Evolutionary conservation across 2,797 vertebrate genomes (phyloP), one percentile per base, ranked within the genome.

Genomic region (Ficedula albicollis): DNA sequence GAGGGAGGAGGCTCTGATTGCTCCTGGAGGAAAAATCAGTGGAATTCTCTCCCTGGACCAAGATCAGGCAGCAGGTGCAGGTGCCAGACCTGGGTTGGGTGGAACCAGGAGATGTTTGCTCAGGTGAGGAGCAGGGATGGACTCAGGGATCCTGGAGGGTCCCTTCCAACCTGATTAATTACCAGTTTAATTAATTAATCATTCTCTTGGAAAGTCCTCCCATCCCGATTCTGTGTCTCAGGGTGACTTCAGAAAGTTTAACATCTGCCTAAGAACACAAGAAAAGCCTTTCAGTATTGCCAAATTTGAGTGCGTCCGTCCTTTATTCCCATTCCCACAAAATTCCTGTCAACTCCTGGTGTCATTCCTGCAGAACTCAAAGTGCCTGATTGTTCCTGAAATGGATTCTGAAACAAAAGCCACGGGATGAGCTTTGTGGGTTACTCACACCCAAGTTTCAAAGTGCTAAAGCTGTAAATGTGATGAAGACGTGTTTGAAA

Each of bases 241-340:
- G n/a, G 29, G 6, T 38, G 23, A 41, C 67, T 48, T 55, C 25
- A 20, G 44, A 7, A 43, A 55, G 9, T 51, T 56, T 26, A 11
- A 48, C 16, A 5, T 18, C 21, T 16, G 19, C 38, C 55, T 27
- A 80, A 36, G 38, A 48, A 41, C 13, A 30, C 9, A 14, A 41
- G 36, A n/a, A 48, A 60, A 32, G 36, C 17, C 26, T 51, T 9
- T 22, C 16, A 18, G 7, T 34, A 20, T 4, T 0, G 3, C 75
- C 43, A 30, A 17, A 46, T 27, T 11, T 6, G 5, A 54, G 11
- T 3, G 6, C 8, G 10, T 26, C 3, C 0, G 15, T 30, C 41
- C 46, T 20, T 46, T 38, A 38, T 63, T 69, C 41, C 34, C 6
- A 4, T 36, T 15, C 43, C 56, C 0, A 0, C 26, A 38, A 67